Percentiles rank a stretch among this genome's conserved stretches.
phyloP scores from a whole-genome alignment of 2,113 vertebrate species.

The Microcebus murinus region DNA sequence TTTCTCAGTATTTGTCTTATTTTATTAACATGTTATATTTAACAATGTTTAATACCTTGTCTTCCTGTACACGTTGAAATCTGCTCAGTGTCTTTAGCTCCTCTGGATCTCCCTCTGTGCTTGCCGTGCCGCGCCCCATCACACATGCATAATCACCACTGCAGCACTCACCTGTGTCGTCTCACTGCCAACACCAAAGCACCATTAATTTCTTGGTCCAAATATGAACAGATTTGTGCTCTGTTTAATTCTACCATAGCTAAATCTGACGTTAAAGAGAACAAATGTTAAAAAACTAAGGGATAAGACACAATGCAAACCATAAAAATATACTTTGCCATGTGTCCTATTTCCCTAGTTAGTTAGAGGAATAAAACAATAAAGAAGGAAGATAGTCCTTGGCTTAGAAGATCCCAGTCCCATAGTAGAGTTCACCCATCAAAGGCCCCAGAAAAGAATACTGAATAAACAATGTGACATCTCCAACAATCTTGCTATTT shows the following conservation, averaged over 20 bases:
- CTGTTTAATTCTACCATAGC: background rate
- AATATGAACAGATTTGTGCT: background rate
- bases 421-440: background rate
- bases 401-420: background rate
- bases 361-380: no score
- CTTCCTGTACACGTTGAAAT: background rate
- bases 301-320: no score
- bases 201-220: background rate
- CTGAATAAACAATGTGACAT: background rate
- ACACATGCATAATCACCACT: background rate
- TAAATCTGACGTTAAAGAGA: background rate
- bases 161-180: no score
- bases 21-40: background rate
- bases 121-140: no score
- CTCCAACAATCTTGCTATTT: background rate
- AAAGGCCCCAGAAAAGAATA: background rate
- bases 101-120: no score
- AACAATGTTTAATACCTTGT: no score
- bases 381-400: background rate
- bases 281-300: background rate
- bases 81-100: background rate
- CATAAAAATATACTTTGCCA: background rate
- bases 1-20: background rate
- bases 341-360: background rate
- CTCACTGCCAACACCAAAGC: background rate